Base-by-base conservation (phyloP, 2,797 vertebrate genomes). In the Notolabrus celidotus region DNA sequence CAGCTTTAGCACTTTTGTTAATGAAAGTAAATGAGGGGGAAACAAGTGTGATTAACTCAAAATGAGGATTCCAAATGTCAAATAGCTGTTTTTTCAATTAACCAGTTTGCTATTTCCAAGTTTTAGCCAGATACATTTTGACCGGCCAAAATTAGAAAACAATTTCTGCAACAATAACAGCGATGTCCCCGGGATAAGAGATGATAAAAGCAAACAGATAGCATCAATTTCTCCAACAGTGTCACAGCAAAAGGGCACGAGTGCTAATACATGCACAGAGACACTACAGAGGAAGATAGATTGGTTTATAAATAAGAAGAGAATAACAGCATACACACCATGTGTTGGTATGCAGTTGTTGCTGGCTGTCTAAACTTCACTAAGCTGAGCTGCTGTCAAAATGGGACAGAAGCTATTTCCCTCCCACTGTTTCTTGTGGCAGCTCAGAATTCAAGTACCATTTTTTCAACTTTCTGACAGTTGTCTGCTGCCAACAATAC, bases 361-460 rank as follows among this genome's bases (percentile, higher is more conserved):
- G 36, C 36, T n/a, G 69, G 60, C 71, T 80, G 85, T 88, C 80
- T 74, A 70, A 80, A 79, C 79, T 53, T 86, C 75, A 71, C 67
- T 89, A 50, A 73, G 66, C 67, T 67, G 66, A 84, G 83, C 56
- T 79, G 74, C 84, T 87, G 85, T 88, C 87, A 88, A 55, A 79
- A 71, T 15, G 43, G 57, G 52, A 86, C 67, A 65, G 74, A 85
- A 83, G 66, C 49, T 6, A 66, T 52, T 29, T 29, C 47, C 59
- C 61, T 66, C 82, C 65, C 75, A 84, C 71, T 77, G 76, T 82
- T 84, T 80, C 34, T 49, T 66, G 74, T 82, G 80, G 64, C 80
- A 86, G 80, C 86, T 87, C 71, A 74, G 39, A 81, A 77, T 74
- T 75, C 65, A 20, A 54, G 71, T 41, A 58, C 42, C 25, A 51